Evolutionary conservation across 2,888 invertebrate genomes (phyloP), one percentile per base, ranked within the genome.

Genomic region (Pteria penguin): DNA sequence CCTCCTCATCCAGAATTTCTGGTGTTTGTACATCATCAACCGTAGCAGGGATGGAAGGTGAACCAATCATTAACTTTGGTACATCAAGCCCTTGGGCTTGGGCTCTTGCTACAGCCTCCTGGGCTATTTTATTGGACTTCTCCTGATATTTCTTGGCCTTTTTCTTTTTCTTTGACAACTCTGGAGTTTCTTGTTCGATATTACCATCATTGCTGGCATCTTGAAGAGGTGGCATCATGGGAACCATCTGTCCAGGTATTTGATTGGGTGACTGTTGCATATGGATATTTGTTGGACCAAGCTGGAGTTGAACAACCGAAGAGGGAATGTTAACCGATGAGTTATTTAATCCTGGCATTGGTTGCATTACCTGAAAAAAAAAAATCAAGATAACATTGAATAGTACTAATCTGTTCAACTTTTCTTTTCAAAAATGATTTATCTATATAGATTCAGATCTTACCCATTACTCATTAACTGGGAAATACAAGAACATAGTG

Each of bases 71-170:
- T 1, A 78, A n/a, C 60, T 79, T 75, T 24, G 85, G 82, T 24
- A 86, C 55, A 8, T 75, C 76, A 22, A 71, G 73, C 11, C 86
- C 86, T 18, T 78, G 83, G 18, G 87, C 84, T 71, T 88, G 85
- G 3, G 89, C 88, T 57, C 87, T 86, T 1, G 86, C 89, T 11
- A 89, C 85, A 24, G 88, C 88, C 76, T 88, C 87, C 24, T 86
- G 84, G 29, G 87, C 86, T 22, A 89, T 88, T 61, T 85, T 82
- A 76, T 88, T 85, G 0, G 88, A 87, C 45, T 88, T 88, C 63
- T 88, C 87, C 68, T 88, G 88, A 33, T 82, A 75, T 52, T 80
- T 72, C 45, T 72, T 72, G 2, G 72, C 72, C 58, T 61, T 67
- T 61, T 73, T 73, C 4, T 26, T 27, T 54, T 73, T 77, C n/a